phyloP scores from a whole-genome alignment of 2,797 vertebrate genomes.

The Chaetodon trifasciatus region DNA sequence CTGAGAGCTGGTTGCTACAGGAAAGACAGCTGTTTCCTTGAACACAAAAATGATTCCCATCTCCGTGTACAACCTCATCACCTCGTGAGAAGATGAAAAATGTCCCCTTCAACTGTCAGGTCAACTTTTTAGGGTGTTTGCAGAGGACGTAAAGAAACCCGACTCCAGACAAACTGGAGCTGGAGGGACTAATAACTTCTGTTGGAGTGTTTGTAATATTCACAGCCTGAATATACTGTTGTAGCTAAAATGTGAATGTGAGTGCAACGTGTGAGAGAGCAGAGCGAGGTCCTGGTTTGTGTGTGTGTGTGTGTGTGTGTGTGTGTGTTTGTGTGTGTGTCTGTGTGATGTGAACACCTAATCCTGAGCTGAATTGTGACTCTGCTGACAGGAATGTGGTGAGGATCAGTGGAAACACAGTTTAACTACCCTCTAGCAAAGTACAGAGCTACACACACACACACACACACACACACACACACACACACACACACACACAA shows the following conservation, averaged over 20 bases:
- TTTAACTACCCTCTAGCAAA: slow-evolving; percentile 34
- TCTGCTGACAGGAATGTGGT: slow-evolving; percentile 64
- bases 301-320: slow-evolving; percentile 18
- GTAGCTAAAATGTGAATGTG: not conserved
- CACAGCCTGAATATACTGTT: not conserved
- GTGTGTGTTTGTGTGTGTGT: slow-evolving; percentile 40
- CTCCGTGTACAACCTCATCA: not conserved
- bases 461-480: slow-evolving; percentile 21
- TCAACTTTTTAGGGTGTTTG: slow-evolving; percentile 19
- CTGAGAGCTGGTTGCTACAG: no score
- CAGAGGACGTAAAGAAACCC: slow-evolving; percentile 38
- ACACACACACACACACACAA: slow-evolving; percentile 21
- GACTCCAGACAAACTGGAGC: slow-evolving; percentile 2
- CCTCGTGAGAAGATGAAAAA: slow-evolving; percentile 1
- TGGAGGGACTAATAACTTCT: not conserved
- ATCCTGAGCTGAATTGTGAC: slow-evolving; percentile 51
- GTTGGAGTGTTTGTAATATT: not conserved
- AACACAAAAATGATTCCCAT: not conserved
- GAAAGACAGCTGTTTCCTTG: no score
- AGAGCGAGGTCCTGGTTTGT: slow-evolving; percentile 10
- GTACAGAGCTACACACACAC: slow-evolving; percentile 7
- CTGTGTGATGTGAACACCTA: slow-evolving; percentile 31
- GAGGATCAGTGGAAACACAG: slow-evolving; percentile 52
- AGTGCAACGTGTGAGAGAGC: slow-evolving; percentile 4
- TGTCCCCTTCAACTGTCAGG: not conserved